Conservation (phyloP, 2,797 vertebrate genomes). For the Artibeus lituratus region DNA sequence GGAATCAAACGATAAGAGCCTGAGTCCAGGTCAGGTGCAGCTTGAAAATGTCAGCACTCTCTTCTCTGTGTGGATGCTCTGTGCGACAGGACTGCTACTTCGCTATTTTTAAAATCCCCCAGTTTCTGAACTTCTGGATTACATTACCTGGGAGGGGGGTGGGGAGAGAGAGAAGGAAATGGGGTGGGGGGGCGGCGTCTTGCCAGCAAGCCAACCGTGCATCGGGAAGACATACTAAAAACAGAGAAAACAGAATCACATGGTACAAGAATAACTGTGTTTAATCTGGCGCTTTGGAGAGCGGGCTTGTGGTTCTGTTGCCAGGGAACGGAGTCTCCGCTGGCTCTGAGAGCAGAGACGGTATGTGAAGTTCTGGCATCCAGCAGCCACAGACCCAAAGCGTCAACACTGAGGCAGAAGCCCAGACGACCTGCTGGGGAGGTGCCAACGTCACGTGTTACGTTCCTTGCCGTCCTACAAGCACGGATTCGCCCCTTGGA, state of each 20-base stretch:
- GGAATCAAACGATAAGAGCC: background rate
- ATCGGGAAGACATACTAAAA: slow-evolving; percentile 65
- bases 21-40: background rate
- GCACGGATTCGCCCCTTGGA: background rate
- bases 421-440: background rate
- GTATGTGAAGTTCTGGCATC: slow-evolving; percentile 21
- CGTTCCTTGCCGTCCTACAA: background rate
- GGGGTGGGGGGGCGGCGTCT: background rate
- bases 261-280: slow-evolving; percentile 30
- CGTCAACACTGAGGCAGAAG: background rate
- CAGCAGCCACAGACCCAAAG: background rate
- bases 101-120: slow-evolving; percentile 48
- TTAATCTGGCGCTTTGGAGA: background rate
- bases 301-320: background rate
- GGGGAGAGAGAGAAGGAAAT: background rate
- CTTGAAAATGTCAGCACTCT: background rate
- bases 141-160: background rate
- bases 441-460: background rate
- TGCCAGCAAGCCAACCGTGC: slow-evolving; percentile 51
- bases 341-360: slow-evolving; percentile 22
- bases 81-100: slow-evolving; percentile 34
- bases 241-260: slow-evolving; percentile 56
- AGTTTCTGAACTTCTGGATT: slow-evolving; percentile 55
- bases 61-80: background rate
- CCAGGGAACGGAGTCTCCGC: background rate